Percentiles rank a stretch among this genome's conserved stretches.
These are phyloP conservation scores for Rhabdomys pumilio DNA, from an alignment of 2,797 vertebrate species.

Conservation along the genomic window DNA sequence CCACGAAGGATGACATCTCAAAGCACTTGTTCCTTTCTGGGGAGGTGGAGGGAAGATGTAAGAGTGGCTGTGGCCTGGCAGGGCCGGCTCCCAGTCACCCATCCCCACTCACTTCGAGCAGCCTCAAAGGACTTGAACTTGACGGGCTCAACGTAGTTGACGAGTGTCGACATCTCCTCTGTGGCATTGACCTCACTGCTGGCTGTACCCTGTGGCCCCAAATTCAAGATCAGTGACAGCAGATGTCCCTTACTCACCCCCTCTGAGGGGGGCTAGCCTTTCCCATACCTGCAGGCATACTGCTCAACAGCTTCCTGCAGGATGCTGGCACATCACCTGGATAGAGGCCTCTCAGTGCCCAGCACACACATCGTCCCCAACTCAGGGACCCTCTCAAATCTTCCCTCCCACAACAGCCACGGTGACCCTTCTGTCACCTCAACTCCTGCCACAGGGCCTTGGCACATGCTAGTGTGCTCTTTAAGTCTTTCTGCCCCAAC, in stretches of 20 bases:
- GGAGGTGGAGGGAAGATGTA: background rate
- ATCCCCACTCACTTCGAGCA: constrained; percentile 91
- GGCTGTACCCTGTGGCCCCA: constrained; percentile 92
- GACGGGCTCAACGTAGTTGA: constrained; percentile 96
- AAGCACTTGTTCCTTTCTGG: constrained; percentile 93
- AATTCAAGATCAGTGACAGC: background rate
- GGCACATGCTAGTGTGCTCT: background rate
- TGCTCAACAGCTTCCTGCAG: background rate
- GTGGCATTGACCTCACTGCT: constrained; percentile 95
- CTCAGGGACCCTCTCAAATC: background rate
- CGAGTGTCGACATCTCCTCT: constrained; percentile 96
- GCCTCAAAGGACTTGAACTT: constrained; percentile 95
- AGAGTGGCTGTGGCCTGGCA: background rate
- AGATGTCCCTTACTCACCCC: background rate
- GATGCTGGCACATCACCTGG: background rate
- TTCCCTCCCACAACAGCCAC: background rate
- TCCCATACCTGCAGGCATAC: background rate
- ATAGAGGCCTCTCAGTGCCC: background rate
- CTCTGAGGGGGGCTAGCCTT: background rate
- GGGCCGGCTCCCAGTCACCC: background rate
- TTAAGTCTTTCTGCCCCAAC: background rate
- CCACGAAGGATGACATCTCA: constrained; percentile 97
- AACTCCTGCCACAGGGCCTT: background rate
- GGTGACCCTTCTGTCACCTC: background rate
- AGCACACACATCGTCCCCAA: background rate